A percentile compares a stretch with the other conserved stretches of the same genome.
Conservation (phyloP, 2,797 vertebrate genomes). For the Trachurus trachurus region DNA sequence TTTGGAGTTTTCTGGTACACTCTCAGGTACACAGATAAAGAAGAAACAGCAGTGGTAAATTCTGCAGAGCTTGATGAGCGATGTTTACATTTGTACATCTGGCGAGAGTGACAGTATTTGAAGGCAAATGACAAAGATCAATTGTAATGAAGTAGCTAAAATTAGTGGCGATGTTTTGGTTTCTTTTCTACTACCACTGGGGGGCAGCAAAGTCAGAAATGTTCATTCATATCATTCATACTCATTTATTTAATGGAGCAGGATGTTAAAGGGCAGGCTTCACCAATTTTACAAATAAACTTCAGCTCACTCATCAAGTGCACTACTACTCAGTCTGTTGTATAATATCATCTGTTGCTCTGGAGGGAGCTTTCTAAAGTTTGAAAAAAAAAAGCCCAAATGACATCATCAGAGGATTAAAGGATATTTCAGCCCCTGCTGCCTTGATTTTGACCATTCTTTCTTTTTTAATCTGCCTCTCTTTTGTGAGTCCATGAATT, state of each 20-base stretch:
- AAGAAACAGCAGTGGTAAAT: background rate
- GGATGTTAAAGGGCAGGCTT: conserved; percentile 3
- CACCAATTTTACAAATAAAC: conserved; percentile 1
- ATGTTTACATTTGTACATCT: background rate
- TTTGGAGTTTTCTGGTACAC: background rate
- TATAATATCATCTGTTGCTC: conserved; percentile 4
- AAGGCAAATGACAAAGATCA: background rate
- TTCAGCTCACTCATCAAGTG: conserved; percentile 17
- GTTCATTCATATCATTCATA: background rate
- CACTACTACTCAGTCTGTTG: conserved; percentile 8
- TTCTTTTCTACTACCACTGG: background rate
- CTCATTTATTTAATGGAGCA: conserved; percentile 4
- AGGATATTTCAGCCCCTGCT: conserved; percentile 14
- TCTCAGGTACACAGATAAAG: background rate
- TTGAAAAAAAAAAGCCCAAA: background rate
- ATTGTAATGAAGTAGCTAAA: background rate
- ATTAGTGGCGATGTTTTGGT: background rate
- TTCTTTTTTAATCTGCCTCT: background rate
- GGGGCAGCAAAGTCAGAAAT: background rate
- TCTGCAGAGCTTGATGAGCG: too few species aligned
- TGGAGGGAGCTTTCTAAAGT: background rate
- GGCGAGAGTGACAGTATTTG: background rate
- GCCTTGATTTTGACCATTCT: conserved; percentile 7
- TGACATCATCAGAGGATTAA: conserved; percentile 40
- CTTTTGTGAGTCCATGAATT: background rate